These are phyloP conservation scores for Calliopum simillimum DNA, from an alignment of 2,888 invertebrate genomes.

Conservation along the genomic window DNA sequence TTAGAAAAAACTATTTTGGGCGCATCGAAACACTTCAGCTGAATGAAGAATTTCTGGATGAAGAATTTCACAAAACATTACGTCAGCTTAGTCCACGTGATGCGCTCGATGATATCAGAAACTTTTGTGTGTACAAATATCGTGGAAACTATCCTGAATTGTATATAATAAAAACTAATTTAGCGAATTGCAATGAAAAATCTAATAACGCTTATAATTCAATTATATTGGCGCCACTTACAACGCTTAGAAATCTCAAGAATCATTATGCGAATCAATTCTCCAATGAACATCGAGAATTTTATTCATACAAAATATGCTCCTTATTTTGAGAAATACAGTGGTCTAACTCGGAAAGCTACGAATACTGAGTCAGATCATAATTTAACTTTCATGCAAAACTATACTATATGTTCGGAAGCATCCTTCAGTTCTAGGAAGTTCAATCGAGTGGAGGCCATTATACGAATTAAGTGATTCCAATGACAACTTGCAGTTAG, in stretches of 20 bases:
- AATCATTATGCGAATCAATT: slow-evolving; percentile 41
- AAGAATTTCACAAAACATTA: slow-evolving; percentile 38
- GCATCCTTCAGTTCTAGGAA: too few relatives aligned
- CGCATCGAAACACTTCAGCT: slow-evolving; percentile 41
- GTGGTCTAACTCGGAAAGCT: too few relatives aligned
- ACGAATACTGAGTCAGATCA: too few relatives aligned
- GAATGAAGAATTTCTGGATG: slow-evolving; percentile 39
- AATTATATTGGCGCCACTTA: slow-evolving; percentile 33
- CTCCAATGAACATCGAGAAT: slow-evolving; percentile 18
- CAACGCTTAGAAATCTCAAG: slow-evolving; percentile 41
- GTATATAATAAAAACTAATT: slow-evolving; percentile 29
- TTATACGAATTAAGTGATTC: too few relatives aligned
- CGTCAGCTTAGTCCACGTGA: slow-evolving; percentile 43
- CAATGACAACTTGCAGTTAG: too few relatives aligned
- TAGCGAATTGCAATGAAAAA: slow-evolving; percentile 39
- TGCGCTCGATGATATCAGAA: slow-evolving; percentile 44
- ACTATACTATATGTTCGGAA: too few relatives aligned
- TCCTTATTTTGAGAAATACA: too few relatives aligned
- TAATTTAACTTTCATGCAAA: too few relatives aligned
- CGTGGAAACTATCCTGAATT: slow-evolving; percentile 38
- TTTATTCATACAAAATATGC: too few relatives aligned
- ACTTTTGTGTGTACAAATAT: slow-evolving; percentile 45
- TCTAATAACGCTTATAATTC: slow-evolving; percentile 30
- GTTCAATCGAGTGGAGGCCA: too few relatives aligned
- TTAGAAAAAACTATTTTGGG: slow-evolving; percentile 34